phyloP scores from a whole-genome alignment of 2,888 invertebrate species.

The Euphydryas editha region DNA sequence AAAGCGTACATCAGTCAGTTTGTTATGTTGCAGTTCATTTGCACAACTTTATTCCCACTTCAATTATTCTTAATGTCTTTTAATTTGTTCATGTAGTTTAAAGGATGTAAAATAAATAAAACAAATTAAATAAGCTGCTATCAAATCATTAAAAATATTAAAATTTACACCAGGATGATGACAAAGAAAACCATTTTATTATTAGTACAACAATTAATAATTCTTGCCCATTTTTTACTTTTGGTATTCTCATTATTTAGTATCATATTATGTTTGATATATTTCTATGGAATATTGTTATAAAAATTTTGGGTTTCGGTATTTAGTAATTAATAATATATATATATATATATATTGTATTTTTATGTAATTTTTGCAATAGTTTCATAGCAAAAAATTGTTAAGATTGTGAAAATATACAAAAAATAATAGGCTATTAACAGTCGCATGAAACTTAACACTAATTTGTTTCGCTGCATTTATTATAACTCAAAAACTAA shows the following conservation, averaged over 20 bases:
- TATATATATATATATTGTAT: not conserved
- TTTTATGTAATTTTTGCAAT: not conserved
- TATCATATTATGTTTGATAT: not conserved
- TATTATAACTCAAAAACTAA: not conserved
- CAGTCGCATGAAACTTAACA: not conserved
- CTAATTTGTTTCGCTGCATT: not conserved
- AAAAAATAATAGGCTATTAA: not conserved
- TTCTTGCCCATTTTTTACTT: not conserved
- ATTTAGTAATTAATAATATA: no score
- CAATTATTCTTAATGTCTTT: no score
- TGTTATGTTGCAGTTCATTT: not conserved
- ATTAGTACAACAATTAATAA: not conserved
- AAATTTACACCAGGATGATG: not conserved
- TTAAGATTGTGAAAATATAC: slow-evolving; percentile 1
- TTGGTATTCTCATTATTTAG: not conserved
- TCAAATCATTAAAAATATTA: not conserved
- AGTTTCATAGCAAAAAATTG: not conserved
- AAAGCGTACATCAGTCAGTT: not conserved
- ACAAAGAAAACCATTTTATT: not conserved
- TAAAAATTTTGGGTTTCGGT: no score
- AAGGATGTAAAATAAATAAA: no score
- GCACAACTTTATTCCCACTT: not conserved
- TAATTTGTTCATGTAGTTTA: no score
- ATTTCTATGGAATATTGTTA: not conserved
- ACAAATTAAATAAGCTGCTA: no score